Evolutionary conservation across 2,888 invertebrate genomes (phyloP).

Genomic region (Chloromyia formosa): DNA sequence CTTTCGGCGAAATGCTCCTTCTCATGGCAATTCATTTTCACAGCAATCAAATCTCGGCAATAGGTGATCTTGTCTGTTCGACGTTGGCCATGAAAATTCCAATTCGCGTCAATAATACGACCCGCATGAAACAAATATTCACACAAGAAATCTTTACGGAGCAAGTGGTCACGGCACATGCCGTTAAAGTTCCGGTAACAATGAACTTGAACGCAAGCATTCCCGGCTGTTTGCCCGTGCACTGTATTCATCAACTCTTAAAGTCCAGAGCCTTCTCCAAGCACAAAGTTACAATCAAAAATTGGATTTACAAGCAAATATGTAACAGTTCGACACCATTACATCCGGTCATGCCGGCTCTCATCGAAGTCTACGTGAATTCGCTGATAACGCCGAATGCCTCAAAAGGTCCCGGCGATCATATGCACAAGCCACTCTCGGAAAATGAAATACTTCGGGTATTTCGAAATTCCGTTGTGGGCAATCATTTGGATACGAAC

Average conservation of each 20-base stretch:
- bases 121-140: constrained; percentile 90
- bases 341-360: constrained; percentile 90
- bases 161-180: constrained; percentile 94
- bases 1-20: constrained; percentile 94
- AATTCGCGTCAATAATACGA: constrained; percentile 83
- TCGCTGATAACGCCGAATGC: constrained; percentile 79
- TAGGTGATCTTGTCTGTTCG: constrained; percentile 92
- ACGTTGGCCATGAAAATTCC: constrained; percentile 95
- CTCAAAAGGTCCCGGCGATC: constrained; percentile 70
- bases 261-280: constrained; percentile 95
- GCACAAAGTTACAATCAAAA: constrained; percentile 94
- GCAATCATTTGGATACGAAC: constrained; percentile 74
- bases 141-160: constrained; percentile 97
- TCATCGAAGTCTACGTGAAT: constrained; percentile 94
- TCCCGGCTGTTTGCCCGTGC: constrained; percentile 91
- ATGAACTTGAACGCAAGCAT: constrained; percentile 86
- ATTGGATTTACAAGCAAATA: constrained; percentile 95
- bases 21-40: constrained; percentile 97
- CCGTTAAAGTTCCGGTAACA: constrained; percentile 95
- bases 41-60: constrained; percentile 91
- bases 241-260: constrained; percentile 94
- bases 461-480: constrained; percentile 80
- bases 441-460: constrained; percentile 89
- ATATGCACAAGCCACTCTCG: constrained; percentile 89
- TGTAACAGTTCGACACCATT: constrained; percentile 88